Percentiles rank a stretch among this genome's conserved stretches.
Conservation (phyloP, 2,797 vertebrate genomes). For the Pseudopleuronectes americanus region DNA sequence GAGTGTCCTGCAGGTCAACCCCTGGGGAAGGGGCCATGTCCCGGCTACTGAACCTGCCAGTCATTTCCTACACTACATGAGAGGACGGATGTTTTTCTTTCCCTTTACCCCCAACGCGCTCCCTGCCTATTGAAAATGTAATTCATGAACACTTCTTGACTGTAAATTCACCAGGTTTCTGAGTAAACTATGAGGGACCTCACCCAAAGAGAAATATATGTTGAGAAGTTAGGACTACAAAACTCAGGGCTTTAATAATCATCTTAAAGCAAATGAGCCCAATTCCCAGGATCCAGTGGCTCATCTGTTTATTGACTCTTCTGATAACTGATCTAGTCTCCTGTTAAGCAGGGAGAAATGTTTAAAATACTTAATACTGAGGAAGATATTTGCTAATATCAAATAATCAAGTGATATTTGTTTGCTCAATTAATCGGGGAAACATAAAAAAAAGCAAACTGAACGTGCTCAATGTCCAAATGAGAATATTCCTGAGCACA, state of each 20-base stretch:
- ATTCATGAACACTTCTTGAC: conserved; percentile 38
- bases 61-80: conserved; percentile 67
- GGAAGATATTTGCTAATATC: background rate
- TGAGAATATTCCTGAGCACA: conserved; percentile 72
- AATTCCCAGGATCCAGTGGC: background rate
- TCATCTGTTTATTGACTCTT: background rate
- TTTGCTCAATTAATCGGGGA: no score
- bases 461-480: conserved; percentile 65
- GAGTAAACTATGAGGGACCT: background rate
- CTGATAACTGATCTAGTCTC: background rate
- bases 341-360: background rate
- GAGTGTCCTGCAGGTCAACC: conserved; percentile 67
- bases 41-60: conserved; percentile 74
- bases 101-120: conserved; percentile 27
- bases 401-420: background rate
- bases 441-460: no score
- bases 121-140: conserved; percentile 34
- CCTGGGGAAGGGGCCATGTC: conserved; percentile 67
- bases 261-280: background rate
- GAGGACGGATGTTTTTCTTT: conserved; percentile 60
- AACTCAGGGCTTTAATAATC: background rate
- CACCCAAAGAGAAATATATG: conserved; percentile 17
- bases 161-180: conserved; percentile 34
- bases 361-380: background rate
- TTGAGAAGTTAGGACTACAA: conserved; percentile 16